Evolutionary conservation across 1,140 invertebrate genomes (phyloP), one percentile per base, ranked within the genome.

Genomic region (Adelges cooleyi): DNA sequence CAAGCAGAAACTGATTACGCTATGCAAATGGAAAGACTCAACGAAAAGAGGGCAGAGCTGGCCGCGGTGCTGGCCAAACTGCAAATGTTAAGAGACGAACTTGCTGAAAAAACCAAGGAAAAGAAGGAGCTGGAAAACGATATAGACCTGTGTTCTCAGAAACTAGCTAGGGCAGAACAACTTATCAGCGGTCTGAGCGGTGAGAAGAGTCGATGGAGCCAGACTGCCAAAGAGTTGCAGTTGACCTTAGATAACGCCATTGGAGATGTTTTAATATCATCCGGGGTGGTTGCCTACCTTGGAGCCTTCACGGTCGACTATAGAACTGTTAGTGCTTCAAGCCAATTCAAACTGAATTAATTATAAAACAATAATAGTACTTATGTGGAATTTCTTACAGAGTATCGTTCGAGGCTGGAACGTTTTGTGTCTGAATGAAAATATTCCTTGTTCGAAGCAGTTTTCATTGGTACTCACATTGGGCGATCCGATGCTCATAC

Each of bases 51-150:
- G 68, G 84, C 85, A 0, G 84, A 93, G 66, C 75, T 97, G 22
- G 27, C 65, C 0, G 29, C 8, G 2, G 54, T 94, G 1, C 84
- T 87, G 2, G 91, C 95, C 73, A 92, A 92, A 72, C 75, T 98
- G 29, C 94, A 98, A 78, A 85, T 87, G 0, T 75, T 98, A 1
- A 95, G 96, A 75, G 95, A 98, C 74, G 90, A 95, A 74, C 95
- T 98, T 76, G 92, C 94, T 1, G 91, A 90, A 48, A 95, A 93
- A 80, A 93, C 92, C n/a, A 85, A 93, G 54, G 93, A 95, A 72
- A 98, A 98, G 77, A 95, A 95, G 73, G 91, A 93, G 27, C 75
- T 98, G 0, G 94, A 98, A 75, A 91, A 95, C 73, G 86, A 91
- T 70, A 98, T 98, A 59, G 86, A 92, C 22, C 78, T 90, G 20